Base-by-base conservation (phyloP, 1,140 invertebrate species). In the Eueides isabella region DNA sequence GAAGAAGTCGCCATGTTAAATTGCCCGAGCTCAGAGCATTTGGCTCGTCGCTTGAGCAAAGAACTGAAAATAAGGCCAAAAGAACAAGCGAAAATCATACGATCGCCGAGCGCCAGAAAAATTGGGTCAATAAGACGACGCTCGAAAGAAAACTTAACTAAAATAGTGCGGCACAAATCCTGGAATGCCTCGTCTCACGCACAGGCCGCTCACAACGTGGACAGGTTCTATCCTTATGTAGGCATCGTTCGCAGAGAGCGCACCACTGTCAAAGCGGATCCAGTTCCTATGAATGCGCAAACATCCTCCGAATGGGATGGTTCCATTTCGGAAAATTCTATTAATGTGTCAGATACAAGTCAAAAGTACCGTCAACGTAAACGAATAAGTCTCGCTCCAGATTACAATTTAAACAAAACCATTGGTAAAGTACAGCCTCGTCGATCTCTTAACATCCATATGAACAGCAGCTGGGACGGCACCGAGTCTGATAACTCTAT, bases 31-130 rank as follows among this genome's bases (percentile, higher is more conserved):
- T 95, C 96, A 0, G 96, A 97, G 82, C 95, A 96, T 75, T 88
- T 97, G 64, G 96, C 96, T 4, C 95, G 94, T 74, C 93, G 95
- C 71, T 87, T 97, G 31, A 96, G 95, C 76, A 95, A 95, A 79
- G 96, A 97, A 86, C 88, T 97, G 61, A 96, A 96, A 84, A 97
- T 97, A 68, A 92, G 96, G 64, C 92, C 92, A 31, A 96, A 95
- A 44, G 88, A 93, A 44, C 96, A 97, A 83, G 94, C 95, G 33
- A 95, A 96, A 86, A 95, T 97, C 19, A 96, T 97, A 77, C 92
- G 96, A 80, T 97, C 96, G 2, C 97, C 96, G 1, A 97, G 96
- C 85, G 96, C 96, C 28, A 93, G 96, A 38, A 97, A 96, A 94
- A 97, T 97, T 74, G 96, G 96, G 28, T 95, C 92, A 28, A 94